Evolutionary conservation across 2,888 invertebrate genomes (phyloP), one percentile per base, ranked within the genome.

Genomic region (Lamellibrachia satsuma): DNA sequence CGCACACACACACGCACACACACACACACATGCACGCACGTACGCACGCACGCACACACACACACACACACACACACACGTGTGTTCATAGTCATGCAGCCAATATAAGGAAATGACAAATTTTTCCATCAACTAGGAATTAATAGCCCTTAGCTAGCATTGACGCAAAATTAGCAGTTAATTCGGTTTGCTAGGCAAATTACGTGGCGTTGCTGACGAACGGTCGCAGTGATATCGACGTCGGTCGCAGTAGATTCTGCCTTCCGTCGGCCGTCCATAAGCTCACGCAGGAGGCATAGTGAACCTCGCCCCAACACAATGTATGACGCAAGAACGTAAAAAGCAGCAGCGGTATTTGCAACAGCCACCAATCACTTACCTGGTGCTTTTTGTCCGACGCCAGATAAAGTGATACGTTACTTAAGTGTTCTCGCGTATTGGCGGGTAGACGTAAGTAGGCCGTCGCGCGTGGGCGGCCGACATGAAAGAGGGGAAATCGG

Each of bases 401-500:
- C 75, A 75, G 22, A 75, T 75, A 75, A 75, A 22, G 22, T 75
- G 75, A 75, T 15, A 22, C 15, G 75, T 75, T 15, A 22, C 22
- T 1, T 15, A 4, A 6, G 75, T 75, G 22, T 75, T 75, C 75
- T 75, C 75, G 75, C 75, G 22, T 6, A 75, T 4, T 75, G 75
- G 6, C 75, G 75, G 75, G 75, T 75, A 11, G 22, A 15, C 22
- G 75, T 75, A 75, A 6, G 22, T 75, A 75, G 75, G 75, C 15
- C 75, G 15, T 1, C 75, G 75, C 6, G 75, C 75, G 75, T 75
- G 75, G 75, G 75, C 75, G 22, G 75, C 2, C 60, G 15, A 75
- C 75, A 75, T 75, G 75, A 75, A 75, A 75, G 75, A 75, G 75
- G 75, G 75, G 75, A 75, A 75, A 75, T 75, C 75, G 75, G 75